phyloP scores from a whole-genome alignment of 2,797 vertebrate genomes.

The Fundulus diaphanus region DNA sequence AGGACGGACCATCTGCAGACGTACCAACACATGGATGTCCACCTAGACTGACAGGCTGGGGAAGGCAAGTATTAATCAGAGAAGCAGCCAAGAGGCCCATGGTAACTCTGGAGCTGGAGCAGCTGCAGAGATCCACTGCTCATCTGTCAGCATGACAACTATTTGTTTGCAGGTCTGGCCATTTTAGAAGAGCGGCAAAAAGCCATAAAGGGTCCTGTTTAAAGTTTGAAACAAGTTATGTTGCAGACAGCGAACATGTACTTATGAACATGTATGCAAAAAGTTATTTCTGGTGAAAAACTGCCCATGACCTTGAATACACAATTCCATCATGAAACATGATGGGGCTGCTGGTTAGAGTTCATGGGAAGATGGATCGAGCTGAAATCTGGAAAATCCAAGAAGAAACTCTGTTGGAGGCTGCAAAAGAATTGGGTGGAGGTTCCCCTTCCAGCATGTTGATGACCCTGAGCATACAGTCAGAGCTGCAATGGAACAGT shows the following conservation, averaged over 20 bases:
- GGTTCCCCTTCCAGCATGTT: not conserved
- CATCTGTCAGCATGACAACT: not conserved
- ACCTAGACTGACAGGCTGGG: no score
- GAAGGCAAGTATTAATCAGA: no score
- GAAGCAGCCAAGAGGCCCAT: no score
- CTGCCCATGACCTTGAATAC: no score
- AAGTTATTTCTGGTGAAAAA: conserved; percentile 1
- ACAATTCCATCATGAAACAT: no score
- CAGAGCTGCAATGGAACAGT: not conserved
- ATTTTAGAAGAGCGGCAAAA: not conserved
- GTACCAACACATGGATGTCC: no score
- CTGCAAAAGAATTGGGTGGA: not conserved
- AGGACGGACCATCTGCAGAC: no score
- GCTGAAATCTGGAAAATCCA: not conserved
- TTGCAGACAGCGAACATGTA: not conserved
- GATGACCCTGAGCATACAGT: not conserved
- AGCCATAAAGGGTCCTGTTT: not conserved
- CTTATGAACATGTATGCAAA: not conserved
- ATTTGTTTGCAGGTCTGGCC: not conserved
- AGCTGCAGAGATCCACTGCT: not conserved
- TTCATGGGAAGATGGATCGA: not conserved
- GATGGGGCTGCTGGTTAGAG: no score
- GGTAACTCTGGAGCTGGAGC: not conserved
- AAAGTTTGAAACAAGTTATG: no score
- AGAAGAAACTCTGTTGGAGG: not conserved